A percentile compares a stretch with the other conserved stretches of the same genome.
These are phyloP conservation scores for Neosilurus hyrtlii DNA, from an alignment of 2,797 vertebrate species.

Conservation along the genomic window DNA sequence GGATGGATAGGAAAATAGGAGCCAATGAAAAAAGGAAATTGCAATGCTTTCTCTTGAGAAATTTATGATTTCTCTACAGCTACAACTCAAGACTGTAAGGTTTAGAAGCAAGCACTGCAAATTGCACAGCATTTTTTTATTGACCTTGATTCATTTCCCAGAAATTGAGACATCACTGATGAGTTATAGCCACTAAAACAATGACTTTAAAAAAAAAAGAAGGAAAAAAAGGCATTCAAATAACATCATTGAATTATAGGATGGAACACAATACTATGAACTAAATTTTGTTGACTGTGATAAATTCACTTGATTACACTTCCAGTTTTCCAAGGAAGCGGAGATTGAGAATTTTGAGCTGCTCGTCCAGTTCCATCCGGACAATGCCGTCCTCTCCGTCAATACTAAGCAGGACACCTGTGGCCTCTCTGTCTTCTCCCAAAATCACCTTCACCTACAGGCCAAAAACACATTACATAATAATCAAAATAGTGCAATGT, in stretches of 20 bases:
- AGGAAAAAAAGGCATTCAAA: conserved; percentile 26
- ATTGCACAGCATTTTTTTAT: conserved; percentile 53
- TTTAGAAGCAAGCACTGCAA: not conserved
- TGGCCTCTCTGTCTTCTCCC: conserved; percentile 89
- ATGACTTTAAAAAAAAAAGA: conserved; percentile 20
- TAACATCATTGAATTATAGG: conserved; percentile 3
- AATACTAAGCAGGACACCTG: conserved; percentile 86
- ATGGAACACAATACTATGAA: conserved; percentile 9
- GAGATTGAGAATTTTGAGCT: conserved; percentile 92
- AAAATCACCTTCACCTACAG: conserved; percentile 90
- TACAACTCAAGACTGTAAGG: not conserved
- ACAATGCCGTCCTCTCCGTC: conserved; percentile 93
- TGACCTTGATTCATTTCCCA: conserved; percentile 53
- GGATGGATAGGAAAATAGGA: too few relatives aligned
- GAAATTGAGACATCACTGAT: conserved; percentile 25
- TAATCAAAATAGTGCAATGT: not conserved
- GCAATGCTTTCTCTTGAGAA: too few relatives aligned
- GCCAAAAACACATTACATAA: conserved; percentile 6
- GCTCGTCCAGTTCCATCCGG: conserved; percentile 88
- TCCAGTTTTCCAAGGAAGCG: conserved; percentile 89
- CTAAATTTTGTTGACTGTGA: not conserved
- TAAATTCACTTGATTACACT: conserved; percentile 65
- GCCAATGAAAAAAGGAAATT: too few relatives aligned
- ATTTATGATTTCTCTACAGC: too few relatives aligned
- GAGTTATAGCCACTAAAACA: conserved; percentile 52